Percentiles rank a stretch among this genome's conserved stretches.
phyloP scores from a whole-genome alignment of 2,797 vertebrate species.

The Rhynchonycteris naso region DNA sequence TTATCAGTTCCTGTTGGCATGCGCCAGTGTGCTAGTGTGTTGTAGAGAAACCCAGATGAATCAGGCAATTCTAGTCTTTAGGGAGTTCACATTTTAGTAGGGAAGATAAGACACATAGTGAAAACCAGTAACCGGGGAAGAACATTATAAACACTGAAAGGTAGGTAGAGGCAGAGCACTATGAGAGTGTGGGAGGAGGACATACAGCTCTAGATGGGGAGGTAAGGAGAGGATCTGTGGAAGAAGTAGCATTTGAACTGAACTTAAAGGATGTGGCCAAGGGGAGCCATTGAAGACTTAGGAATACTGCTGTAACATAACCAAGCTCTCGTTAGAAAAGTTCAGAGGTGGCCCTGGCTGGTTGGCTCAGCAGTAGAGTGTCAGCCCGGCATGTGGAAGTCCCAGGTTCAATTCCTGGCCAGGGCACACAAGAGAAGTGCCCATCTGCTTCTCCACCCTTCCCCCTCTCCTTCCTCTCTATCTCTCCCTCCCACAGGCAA shows the following conservation, averaged over 20 bases:
- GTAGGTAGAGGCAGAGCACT: neutral
- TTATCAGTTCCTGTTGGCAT: neutral
- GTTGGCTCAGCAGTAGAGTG: too few relatives aligned
- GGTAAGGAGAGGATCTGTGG: neutral
- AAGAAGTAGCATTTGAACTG: neutral
- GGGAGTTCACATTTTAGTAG: neutral
- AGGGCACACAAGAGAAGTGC: too few relatives aligned
- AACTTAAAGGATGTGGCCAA: neutral
- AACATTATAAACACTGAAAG: neutral
- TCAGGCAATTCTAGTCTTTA: neutral
- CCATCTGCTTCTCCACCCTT: too few relatives aligned
- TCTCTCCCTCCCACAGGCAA: too few relatives aligned
- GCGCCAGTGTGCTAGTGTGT: neutral
- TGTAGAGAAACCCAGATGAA: slow-evolving; percentile 27
- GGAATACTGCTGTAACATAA: neutral
- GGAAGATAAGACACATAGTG: neutral
- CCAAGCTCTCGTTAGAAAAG: neutral
- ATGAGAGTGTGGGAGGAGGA: neutral
- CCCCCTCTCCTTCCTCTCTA: too few relatives aligned
- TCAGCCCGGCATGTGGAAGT: too few relatives aligned
- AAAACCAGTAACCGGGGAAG: neutral
- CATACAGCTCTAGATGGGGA: neutral
- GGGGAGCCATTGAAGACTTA: neutral
- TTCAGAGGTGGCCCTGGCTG: neutral
- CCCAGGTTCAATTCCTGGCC: too few relatives aligned